Conservation (phyloP, 2,113 vertebrate genomes). For the Pardalotus punctatus region DNA sequence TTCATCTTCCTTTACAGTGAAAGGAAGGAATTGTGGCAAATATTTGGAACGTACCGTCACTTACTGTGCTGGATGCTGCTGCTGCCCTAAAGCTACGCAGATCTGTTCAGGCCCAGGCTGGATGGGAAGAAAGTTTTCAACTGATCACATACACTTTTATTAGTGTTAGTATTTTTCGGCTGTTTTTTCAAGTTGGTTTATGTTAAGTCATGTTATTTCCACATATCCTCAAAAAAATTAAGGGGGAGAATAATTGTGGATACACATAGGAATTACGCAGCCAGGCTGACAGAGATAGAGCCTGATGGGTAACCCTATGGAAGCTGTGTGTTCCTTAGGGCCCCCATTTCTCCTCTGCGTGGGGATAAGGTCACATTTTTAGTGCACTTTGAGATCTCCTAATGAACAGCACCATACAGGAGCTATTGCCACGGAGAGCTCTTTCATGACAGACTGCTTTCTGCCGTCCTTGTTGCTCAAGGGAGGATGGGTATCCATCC, state of each 20-base stretch:
- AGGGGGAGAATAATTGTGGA: neutral
- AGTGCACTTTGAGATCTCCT: neutral
- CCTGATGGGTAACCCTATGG: neutral
- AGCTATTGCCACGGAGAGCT: neutral
- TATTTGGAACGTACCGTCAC: neutral
- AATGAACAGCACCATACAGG: neutral
- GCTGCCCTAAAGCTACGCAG: neutral
- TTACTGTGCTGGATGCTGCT: neutral
- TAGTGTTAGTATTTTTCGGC: neutral
- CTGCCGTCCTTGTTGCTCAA: neutral
- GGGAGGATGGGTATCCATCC: neutral
- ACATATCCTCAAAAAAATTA: neutral
- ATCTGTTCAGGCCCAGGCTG: neutral
- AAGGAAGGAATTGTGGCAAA: neutral
- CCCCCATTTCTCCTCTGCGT: neutral
- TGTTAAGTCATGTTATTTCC: neutral
- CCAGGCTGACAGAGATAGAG: neutral
- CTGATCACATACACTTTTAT: neutral
- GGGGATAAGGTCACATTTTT: neutral
- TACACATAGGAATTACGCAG: neutral
- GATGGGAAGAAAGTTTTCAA: neutral
- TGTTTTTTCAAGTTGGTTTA: neutral
- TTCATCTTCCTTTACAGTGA: neutral
- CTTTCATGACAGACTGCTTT: neutral
- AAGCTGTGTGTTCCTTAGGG: neutral